A percentile compares a stretch with the other conserved stretches of the same genome.
Conservation (phyloP, 2,888 invertebrate species). For the Metellina segmentata region DNA sequence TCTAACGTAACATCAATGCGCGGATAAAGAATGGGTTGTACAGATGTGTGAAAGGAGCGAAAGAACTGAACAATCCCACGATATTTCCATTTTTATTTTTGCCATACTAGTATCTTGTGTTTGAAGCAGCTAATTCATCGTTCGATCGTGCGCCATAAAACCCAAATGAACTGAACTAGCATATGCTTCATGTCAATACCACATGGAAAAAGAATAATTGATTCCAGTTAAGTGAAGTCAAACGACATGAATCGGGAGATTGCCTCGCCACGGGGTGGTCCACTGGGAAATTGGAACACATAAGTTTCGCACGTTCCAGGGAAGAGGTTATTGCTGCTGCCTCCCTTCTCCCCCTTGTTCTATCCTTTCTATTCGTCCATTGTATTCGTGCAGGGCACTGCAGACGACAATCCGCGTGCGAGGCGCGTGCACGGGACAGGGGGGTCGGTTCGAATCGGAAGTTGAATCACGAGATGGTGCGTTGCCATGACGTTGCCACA, state of each 20-base stretch:
- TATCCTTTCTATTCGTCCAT: background rate
- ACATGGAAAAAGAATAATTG: background rate
- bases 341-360: conserved; percentile 24
- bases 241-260: conserved; percentile 27
- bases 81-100: no score
- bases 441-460: conserved; percentile 26
- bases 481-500: background rate
- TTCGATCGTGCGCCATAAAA: no score
- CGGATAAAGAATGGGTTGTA: no score
- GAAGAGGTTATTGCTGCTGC: background rate
- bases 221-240: background rate
- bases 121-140: no score
- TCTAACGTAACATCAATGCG: no score
- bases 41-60: no score
- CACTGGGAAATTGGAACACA: conserved; percentile 52
- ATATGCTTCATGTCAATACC: no score
- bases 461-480: conserved; percentile 25
- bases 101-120: no score
- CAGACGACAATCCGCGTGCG: conserved; percentile 48
- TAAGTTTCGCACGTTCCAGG: conserved; percentile 61
- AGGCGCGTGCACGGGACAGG: conserved; percentile 23
- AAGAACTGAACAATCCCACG: no score
- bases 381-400: background rate
- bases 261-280: background rate
- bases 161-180: no score